Conservation (phyloP, 2,797 vertebrate genomes). For the Xenopus petersii region DNA sequence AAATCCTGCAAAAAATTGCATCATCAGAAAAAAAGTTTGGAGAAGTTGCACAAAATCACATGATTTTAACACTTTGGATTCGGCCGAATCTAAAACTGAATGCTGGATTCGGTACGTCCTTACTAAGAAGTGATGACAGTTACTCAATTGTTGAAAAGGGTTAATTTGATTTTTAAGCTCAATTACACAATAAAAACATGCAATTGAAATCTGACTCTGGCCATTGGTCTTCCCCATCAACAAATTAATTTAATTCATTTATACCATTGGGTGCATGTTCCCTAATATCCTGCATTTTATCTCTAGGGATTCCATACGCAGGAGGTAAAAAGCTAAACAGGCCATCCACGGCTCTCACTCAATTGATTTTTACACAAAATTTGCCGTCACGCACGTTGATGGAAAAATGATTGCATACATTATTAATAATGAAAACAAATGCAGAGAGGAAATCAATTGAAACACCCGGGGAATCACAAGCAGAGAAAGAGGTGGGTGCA, state of each 20-base stretch:
- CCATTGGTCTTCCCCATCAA: constrained; percentile 35
- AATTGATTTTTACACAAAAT: constrained; percentile 80
- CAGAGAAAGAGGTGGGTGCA: constrained; percentile 51
- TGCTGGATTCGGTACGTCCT: no score
- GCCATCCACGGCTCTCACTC: constrained; percentile 62
- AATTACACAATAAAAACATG: background rate
- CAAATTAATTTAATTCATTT: constrained; percentile 21
- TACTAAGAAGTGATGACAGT: no score
- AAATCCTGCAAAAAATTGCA: no score
- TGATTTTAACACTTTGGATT: no score
- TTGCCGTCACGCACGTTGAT: constrained; percentile 67
- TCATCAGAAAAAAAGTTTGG: no score
- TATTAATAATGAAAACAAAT: constrained; percentile 76
- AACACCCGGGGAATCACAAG: constrained; percentile 59
- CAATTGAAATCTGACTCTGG: background rate
- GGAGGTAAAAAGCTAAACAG: constrained; percentile 68
- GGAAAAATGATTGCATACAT: constrained; percentile 75
- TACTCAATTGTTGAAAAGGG: no score
- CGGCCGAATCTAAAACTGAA: no score
- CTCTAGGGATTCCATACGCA: constrained; percentile 49
- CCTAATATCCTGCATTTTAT: constrained; percentile 53
- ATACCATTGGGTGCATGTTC: constrained; percentile 42
- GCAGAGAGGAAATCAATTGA: constrained; percentile 68
- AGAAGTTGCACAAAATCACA: no score
- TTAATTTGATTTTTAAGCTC: background rate